Conservation (phyloP, 2,888 invertebrate genomes). For the Marronus borbonicus region DNA sequence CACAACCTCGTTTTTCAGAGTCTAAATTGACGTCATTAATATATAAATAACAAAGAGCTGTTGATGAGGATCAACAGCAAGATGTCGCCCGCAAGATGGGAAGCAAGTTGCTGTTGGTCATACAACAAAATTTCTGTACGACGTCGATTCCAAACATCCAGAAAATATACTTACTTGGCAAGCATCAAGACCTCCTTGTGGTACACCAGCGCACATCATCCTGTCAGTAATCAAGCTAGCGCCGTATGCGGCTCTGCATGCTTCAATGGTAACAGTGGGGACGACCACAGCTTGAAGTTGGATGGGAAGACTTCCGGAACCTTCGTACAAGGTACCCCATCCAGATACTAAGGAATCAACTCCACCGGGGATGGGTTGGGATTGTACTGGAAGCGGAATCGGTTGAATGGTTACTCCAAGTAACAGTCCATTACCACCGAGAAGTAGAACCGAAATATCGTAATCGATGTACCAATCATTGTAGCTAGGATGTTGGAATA, state of each 20-base stretch:
- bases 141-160: too few relatives aligned
- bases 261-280: constrained; percentile 58
- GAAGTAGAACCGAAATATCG: constrained; percentile 64
- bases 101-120: too few relatives aligned
- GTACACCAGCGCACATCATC: constrained; percentile 59
- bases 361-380: constrained; percentile 45
- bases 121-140: not conserved
- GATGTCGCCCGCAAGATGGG: too few relatives aligned
- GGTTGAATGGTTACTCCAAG: constrained; percentile 34
- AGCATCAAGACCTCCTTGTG: constrained; percentile 58
- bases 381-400: constrained; percentile 46
- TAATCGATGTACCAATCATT: constrained; percentile 59
- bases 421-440: constrained; percentile 52
- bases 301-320: constrained; percentile 29
- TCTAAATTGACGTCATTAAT: too few relatives aligned
- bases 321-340: constrained; percentile 54
- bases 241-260: constrained; percentile 59
- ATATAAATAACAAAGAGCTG: too few relatives aligned
- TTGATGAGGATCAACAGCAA: too few relatives aligned
- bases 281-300: constrained; percentile 63
- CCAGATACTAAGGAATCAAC: constrained; percentile 49
- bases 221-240: constrained; percentile 54
- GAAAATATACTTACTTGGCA: constrained; percentile 56
- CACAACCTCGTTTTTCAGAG: too few relatives aligned
- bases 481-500: constrained; percentile 60